Evolutionary conservation across 2,797 vertebrate genomes (phyloP), one percentile per base, ranked within the genome.

Genomic region (Malurus splendens): DNA sequence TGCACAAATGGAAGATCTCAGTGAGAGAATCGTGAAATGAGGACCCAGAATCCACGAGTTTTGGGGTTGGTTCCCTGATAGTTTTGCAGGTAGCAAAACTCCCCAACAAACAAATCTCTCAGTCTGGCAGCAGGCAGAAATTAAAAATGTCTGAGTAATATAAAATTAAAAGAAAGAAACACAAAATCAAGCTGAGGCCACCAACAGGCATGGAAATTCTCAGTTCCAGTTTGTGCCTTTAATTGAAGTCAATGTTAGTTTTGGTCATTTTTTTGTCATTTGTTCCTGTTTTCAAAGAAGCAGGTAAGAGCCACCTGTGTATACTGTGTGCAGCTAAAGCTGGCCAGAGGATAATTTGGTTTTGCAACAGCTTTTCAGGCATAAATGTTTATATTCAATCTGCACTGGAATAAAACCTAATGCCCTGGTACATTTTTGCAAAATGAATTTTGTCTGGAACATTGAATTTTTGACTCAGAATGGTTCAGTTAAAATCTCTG

Each of bases 391-490:
- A 47, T 74, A 54, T 75, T 78, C 3, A 0, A 25, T 68, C 48
- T 86, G 19, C 28, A 57, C 22, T 55, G 25, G 32, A 84, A 91
- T 61, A 83, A 88, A 94, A 68, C 14, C n/a, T 84, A 65, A 74
- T 75, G 30, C 15, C 42, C 32, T 65, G 36, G 7, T 56, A 42
- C 5, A 10, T 59, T 83, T 75, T 68, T 54, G 2, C 6, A 65
- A 81, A 88, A 74, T 36, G 0, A 60, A 57, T 81, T 86, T 68
- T 27, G 25, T 67, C 59, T 36, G 36, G 30, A 83, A 65, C 45
- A 23, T 36, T 56, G 30, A 6, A 10, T 16, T 76, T 87, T 80
- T 77, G 23, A 14, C 87, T 73, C n/a, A 48, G 39, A 50, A 83
- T 0, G 0, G 12, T 61, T 45, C 56, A 42, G 24, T 59, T 87